Evolutionary conservation across 2,113 vertebrate genomes (phyloP).

Genomic region (Cyanocitta stelleri): DNA sequence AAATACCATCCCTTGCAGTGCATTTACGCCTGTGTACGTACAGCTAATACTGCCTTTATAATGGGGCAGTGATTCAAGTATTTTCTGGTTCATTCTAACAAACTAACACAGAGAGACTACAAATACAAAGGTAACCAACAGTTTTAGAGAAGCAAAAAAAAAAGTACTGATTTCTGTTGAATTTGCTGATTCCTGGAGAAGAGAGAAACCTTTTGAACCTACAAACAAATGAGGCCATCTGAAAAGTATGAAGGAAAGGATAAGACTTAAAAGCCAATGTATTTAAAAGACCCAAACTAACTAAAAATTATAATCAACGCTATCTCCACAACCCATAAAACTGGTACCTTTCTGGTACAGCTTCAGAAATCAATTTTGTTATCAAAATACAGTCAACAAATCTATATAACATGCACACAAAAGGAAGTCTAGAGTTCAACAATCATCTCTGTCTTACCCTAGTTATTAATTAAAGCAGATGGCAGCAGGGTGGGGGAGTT

Average conservation of each 20-base stretch:
- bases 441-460: neutral
- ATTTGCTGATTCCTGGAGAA: neutral
- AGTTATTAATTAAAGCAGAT: neutral
- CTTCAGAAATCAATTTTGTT: neutral
- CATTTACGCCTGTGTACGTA: neutral
- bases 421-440: neutral
- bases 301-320: neutral
- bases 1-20: neutral
- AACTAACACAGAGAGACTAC: neutral
- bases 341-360: neutral
- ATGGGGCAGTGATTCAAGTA: neutral
- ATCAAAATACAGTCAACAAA: neutral
- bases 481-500: accelerated
- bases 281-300: neutral
- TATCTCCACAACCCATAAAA: neutral
- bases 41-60: neutral
- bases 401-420: neutral
- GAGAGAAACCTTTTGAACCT: neutral
- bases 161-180: neutral
- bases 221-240: neutral
- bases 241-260: neutral
- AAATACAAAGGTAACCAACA: neutral
- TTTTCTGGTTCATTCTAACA: neutral
- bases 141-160: neutral
- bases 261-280: neutral